Evolutionary conservation across 2,797 vertebrate genomes (phyloP), one percentile per base, ranked within the genome.

Genomic region (Anguilla obscura): DNA sequence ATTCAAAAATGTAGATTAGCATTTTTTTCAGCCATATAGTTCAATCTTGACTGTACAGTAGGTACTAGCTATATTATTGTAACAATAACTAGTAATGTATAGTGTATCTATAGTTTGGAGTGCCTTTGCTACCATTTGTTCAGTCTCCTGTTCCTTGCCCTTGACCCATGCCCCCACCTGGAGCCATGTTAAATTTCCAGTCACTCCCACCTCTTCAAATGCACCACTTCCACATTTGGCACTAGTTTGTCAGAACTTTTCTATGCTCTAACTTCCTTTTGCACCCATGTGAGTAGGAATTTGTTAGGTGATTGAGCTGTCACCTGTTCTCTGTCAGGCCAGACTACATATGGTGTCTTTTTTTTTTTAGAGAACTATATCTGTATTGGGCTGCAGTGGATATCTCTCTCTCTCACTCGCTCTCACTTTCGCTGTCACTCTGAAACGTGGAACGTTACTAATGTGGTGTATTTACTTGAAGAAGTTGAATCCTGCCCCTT

Each of bases 101-200:
- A 99, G 98, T 99, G 97, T 98, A 98, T 98, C 97, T 97, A 99
- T 98, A 98, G 98, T 98, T 99, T 99, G 97, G 98, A 99, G 98
- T 99, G 98, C 98, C 98, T 99, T 99, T 97, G 98, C 97, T 98
- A 98, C 97, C 97, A 97, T 97, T 96, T 96, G 93, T 94, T 93
- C 89, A 45, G 45, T 93, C 88, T 63, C 63, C 83, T 36, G 86
- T 89, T 88, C 91, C 95, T 94, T 92, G 93, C 93, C 92, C 93
- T 90, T 69, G n/a, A 69, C 16, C 71, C 14, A 88, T 56, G 86
- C 85, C 90, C 85, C 82, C 27, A 88, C 24, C 89, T 0, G 60
- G 91, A 95, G 95, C 96, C 96, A 96, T 95, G 96, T 94, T 95
- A 94, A 95, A 94, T 93, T 94, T 95, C 83, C 7, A 45, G 27